Conservation (phyloP, 2,113 vertebrate genomes). For the Diphyllodes magnificus region DNA sequence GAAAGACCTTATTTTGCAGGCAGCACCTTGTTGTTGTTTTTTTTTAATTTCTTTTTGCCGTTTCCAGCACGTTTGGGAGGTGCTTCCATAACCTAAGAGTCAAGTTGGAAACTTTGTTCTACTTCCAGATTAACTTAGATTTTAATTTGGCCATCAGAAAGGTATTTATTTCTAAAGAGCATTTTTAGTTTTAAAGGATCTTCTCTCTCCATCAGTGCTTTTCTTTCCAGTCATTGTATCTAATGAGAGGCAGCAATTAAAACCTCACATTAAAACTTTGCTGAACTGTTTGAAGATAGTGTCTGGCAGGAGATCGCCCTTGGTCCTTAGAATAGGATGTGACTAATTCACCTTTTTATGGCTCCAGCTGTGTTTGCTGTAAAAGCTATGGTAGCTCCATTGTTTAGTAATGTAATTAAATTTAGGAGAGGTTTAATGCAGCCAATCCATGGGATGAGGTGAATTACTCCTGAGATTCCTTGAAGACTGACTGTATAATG, state of each 20-base stretch:
- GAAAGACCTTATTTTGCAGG: background rate
- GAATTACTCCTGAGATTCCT: background rate
- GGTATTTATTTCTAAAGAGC: background rate
- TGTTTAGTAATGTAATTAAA: background rate
- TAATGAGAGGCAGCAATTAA: background rate
- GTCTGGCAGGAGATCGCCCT: background rate
- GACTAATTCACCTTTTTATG: background rate
- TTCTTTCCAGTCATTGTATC: background rate
- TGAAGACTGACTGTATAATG: background rate
- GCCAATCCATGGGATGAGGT: background rate
- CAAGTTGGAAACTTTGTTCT: background rate
- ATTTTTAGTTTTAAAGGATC: background rate
- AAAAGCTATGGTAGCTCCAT: background rate
- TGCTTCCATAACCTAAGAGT: background rate
- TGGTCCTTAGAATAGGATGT: background rate
- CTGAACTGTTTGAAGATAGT: background rate
- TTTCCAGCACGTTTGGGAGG: background rate
- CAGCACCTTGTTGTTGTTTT: background rate
- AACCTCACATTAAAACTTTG: background rate
- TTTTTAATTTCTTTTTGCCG: background rate
- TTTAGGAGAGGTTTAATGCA: background rate
- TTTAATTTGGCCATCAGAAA: background rate
- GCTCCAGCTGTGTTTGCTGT: background rate
- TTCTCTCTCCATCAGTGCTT: background rate
- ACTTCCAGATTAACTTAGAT: background rate